Evolutionary conservation across 1,140 invertebrate genomes (phyloP), one percentile per base, ranked within the genome.

Genomic region (Chelonus insularis): DNA sequence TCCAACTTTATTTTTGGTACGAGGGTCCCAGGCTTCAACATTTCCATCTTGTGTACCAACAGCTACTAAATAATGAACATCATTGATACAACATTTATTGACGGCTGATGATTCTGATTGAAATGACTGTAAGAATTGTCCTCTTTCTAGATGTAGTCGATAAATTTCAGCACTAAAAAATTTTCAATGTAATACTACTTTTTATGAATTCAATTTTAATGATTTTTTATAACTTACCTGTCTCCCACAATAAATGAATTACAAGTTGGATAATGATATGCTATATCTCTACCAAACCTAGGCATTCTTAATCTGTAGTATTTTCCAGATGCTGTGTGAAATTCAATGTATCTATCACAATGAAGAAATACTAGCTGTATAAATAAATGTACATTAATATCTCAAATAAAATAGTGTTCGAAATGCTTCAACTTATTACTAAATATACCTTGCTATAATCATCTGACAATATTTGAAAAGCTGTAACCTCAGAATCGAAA

Each of bases 21-120:
- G 82, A 32, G 95, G 93, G 84, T 99, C 97, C 95, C 95, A 99
- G 1, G 95, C 95, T 82, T 99, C 96, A 3, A 99, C 86, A 73
- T 87, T 88, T 0, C 97, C 97, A 77, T 96, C 91, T 68, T 89
- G 87, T n/a, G 93, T 96, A 5, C 97, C 97, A 71, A 90, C 88
- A 2, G 91, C 76, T 36, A 99, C 75, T 29, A 99, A 83, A 69
- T 97, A 87, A 86, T 99, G 95, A 29, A 88, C 84, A 0, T 91
- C 88, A 85, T 97, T 98, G 2, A 98, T 89, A 51, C 87, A 85
- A 74, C 93, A 93, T 74, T 90, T 91, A 73, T 97, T 98, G 11
- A 95, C 86, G 66, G 89, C 87, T 60, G 84, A 85, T 5, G 90
- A 87, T 48, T 90, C 87, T 12, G 93, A 89, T 51, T 85, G 80